phyloP scores from a whole-genome alignment of 2,888 invertebrate genomes.

The Watsonalla cultraria region DNA sequence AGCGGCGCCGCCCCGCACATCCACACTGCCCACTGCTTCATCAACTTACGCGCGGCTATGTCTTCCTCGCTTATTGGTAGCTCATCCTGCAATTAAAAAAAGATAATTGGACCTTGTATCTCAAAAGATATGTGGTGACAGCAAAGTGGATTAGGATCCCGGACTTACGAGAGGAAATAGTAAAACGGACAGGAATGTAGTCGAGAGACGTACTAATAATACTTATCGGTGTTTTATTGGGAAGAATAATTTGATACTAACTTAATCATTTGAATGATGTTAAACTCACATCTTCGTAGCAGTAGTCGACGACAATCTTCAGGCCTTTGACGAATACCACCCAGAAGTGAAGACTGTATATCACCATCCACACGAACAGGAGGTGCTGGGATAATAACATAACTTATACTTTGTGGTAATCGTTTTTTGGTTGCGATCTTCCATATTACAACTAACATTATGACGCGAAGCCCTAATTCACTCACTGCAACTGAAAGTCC shows the following conservation, averaged over 20 bases:
- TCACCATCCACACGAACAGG: slow-evolving; percentile 66
- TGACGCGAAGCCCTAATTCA: too few species aligned
- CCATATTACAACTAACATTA: too few species aligned
- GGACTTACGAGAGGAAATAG: too few species aligned
- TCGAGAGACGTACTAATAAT: too few species aligned
- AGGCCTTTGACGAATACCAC: slow-evolving; percentile 44
- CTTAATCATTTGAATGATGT: not conserved
- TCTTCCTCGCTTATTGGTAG: slow-evolving; percentile 27
- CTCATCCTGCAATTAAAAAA: slow-evolving; percentile 21
- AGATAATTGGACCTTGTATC: too few species aligned
- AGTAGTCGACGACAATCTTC: slow-evolving; percentile 50
- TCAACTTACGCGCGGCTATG: slow-evolving; percentile 32
- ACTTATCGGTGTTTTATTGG: too few species aligned
- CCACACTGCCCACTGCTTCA: slow-evolving; percentile 66
- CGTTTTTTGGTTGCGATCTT: too few species aligned
- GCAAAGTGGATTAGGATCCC: too few species aligned
- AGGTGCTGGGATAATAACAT: slow-evolving; percentile 43
- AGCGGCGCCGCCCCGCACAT: slow-evolving; percentile 49
- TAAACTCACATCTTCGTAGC: slow-evolving; percentile 46
- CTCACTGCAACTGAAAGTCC: too few species aligned
- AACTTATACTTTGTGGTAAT: not conserved
- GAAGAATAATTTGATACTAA: too few species aligned
- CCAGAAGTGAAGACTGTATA: slow-evolving; percentile 71
- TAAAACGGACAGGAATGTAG: too few species aligned
- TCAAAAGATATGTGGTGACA: too few species aligned